These are phyloP conservation scores for Hyphantria cunea DNA, from an alignment of 1,140 invertebrate species.

Conservation along the genomic window DNA sequence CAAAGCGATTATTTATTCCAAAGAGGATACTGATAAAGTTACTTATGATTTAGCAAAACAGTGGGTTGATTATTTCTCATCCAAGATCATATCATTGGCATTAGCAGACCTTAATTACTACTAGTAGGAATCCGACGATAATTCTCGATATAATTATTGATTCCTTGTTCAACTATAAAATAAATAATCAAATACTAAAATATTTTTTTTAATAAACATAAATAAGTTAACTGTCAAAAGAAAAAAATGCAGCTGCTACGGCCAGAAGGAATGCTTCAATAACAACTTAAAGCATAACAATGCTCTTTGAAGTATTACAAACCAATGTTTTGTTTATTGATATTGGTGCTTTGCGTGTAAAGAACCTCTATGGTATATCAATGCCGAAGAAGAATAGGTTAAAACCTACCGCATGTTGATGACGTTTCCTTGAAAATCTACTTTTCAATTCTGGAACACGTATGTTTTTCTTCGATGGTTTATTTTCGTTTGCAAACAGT, in stretches of 20 bases:
- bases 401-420: slow-evolving; percentile 34
- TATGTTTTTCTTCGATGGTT: slow-evolving; percentile 20
- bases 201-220: slow-evolving; percentile 23
- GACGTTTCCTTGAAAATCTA: slow-evolving; percentile 17
- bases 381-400: slow-evolving; percentile 46
- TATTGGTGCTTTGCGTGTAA: slow-evolving; percentile 49
- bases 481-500: slow-evolving; percentile 11
- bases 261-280: slow-evolving; percentile 61
- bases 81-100: no score
- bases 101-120: no score
- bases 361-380: slow-evolving; percentile 44
- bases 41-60: no score
- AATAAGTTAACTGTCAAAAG: slow-evolving; percentile 39
- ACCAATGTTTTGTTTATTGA: slow-evolving; percentile 62
- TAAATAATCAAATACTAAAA: no score
- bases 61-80: no score
- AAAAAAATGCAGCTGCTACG: slow-evolving; percentile 42
- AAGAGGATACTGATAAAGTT: no score
- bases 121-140: no score
- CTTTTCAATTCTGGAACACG: slow-evolving; percentile 24
- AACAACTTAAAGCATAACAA: slow-evolving; percentile 44
- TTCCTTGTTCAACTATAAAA: no score
- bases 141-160: no score
- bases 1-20: no score
- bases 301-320: slow-evolving; percentile 59